phyloP scores from a whole-genome alignment of 1,140 invertebrate species.

The Drosophila nasuta region DNA sequence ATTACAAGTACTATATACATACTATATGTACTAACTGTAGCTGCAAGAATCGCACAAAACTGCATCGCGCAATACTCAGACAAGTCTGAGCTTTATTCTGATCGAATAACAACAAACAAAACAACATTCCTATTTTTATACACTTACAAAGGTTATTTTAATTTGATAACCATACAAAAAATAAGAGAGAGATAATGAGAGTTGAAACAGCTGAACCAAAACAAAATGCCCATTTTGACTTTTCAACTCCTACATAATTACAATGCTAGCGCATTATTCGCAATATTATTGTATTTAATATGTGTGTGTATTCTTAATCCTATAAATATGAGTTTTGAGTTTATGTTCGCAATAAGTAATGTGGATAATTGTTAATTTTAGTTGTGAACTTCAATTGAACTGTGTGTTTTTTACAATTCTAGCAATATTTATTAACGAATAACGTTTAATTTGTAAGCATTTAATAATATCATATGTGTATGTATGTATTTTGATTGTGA shows the following conservation, averaged over 20 bases:
- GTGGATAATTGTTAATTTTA: conserved; percentile 49
- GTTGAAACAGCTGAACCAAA: neutral
- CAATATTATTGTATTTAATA: conserved; percentile 24
- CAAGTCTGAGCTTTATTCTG: conserved; percentile 29
- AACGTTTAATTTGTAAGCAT: conserved; percentile 72
- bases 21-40: conserved; percentile 21
- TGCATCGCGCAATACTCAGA: conserved; percentile 29
- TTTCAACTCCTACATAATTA: neutral
- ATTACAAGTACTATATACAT: conserved; percentile 26
- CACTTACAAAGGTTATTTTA: conserved; percentile 29
- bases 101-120: conserved; percentile 14
- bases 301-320: neutral
- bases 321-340: conserved; percentile 26
- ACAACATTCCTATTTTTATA: conserved; percentile 73
- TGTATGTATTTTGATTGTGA: conserved; percentile 76
- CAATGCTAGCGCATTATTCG: neutral
- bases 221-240: neutral
- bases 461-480: conserved; percentile 70
- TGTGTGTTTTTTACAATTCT: conserved; percentile 54
- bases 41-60: conserved; percentile 34
- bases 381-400: conserved; percentile 46
- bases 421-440: conserved; percentile 63
- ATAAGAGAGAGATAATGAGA: neutral
- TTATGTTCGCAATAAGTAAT: conserved; percentile 23
- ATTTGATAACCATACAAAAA: conserved; percentile 2